phyloP scores from a whole-genome alignment of 2,113 vertebrate species.

The Dasyornis broadbenti region DNA sequence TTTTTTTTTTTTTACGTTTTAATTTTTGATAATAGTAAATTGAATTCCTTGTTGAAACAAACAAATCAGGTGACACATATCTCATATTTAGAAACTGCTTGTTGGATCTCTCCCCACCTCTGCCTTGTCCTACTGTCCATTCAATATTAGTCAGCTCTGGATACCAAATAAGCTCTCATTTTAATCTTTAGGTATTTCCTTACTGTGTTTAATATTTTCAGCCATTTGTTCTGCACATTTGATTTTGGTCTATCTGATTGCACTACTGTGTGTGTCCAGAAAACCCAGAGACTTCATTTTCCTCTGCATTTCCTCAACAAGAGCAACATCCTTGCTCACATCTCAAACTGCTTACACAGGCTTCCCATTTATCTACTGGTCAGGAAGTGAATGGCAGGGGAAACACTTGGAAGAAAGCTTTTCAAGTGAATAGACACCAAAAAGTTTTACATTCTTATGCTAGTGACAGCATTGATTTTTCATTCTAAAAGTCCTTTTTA shows the following conservation, averaged over 20 bases:
- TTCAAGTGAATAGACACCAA: background rate
- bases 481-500: background rate
- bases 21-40: background rate
- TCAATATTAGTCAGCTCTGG: background rate
- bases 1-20: background rate
- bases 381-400: background rate
- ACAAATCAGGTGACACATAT: background rate
- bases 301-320: background rate
- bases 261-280: background rate
- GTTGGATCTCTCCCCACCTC: background rate
- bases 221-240: background rate
- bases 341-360: background rate
- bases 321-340: background rate
- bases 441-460: background rate
- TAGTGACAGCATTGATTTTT: background rate
- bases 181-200: background rate
- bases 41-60: background rate
- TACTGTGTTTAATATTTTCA: background rate
- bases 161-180: background rate
- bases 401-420: background rate
- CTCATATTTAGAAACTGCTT: background rate
- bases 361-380: background rate
- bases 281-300: background rate
- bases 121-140: background rate
- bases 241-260: background rate